Base-by-base conservation (phyloP, 2,888 invertebrate genomes). In the Dasysyrphus albostriatus region DNA sequence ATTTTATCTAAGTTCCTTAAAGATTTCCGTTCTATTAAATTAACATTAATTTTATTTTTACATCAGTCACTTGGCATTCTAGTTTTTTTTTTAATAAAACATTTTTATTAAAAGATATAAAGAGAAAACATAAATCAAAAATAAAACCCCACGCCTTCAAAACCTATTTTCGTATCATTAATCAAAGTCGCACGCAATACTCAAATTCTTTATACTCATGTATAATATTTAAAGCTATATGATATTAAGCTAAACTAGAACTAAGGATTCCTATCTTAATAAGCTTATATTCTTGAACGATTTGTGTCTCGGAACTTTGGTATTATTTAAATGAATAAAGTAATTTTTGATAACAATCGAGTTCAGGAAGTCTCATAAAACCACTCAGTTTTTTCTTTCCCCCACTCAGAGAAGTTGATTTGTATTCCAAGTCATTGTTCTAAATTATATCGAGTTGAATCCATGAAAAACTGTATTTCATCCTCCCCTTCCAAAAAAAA, bases 111-210 rank as follows among this genome's bases (percentile, higher is more conserved):
- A 44, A 44, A 44, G 7, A 8, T 8, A 44, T 6, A 44, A n/a
- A 4, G 4, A 32, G 7, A 44, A 47, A 10, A 16, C 1, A 32
- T 12, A 16, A n/a, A 65, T 16, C 24, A 47, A 47, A 44, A 65
- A 44, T 47, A 47, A 16, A 65, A 32, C 16, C 44, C 6, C 47
- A 32, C 47, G 3, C 32, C 16, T 12, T 32, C 0, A 16, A 42
- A 37, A 7, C 3, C 14, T n/a, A 51, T 5, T 24, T 24, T 34
- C 6, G 9, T 47, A n/a, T 51, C n/a, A 51, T 69, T 69, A 69
- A 69, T 69, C 49, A 69, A 34, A 49, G n/a, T 37, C 51, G 37
- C 67, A 69, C 67, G 67, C 67, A 54, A 69, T 19, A 16, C 49
- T 39, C 12, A 9, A 51, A 24, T 49, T 65, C 3, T 24, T 69